These are phyloP conservation scores for Perizoma flavofasciatum DNA, from an alignment of 2,888 invertebrate species.

Conservation along the genomic window DNA sequence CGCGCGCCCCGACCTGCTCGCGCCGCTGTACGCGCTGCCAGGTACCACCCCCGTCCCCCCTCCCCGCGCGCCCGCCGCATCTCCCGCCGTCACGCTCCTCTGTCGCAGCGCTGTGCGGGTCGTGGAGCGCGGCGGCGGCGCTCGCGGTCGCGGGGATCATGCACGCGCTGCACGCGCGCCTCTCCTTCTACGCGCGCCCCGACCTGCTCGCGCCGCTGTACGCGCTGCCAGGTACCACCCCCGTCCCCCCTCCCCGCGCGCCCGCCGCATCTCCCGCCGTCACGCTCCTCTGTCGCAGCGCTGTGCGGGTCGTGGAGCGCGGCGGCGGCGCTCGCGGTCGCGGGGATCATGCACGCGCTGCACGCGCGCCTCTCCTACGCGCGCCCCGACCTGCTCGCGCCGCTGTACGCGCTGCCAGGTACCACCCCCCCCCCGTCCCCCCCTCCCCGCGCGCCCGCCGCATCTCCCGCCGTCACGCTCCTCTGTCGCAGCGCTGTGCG, in stretches of 20 bases:
- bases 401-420: slow-evolving; percentile 84
- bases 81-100: no score
- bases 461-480: no score
- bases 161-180: slow-evolving; percentile 66
- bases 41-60: slow-evolving; percentile 14
- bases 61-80: no score
- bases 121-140: slow-evolving; percentile 43
- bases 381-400: slow-evolving; percentile 87
- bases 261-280: no score
- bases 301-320: no score
- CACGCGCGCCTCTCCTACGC: slow-evolving; percentile 86
- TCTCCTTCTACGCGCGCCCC: slow-evolving; percentile 86
- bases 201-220: slow-evolving; percentile 89
- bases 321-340: slow-evolving; percentile 59
- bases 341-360: slow-evolving; percentile 42
- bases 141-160: slow-evolving; percentile 55
- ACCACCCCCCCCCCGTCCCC: neutral
- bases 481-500: no score
- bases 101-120: no score
- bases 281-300: no score
- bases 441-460: no score
- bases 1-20: slow-evolving; percentile 87
- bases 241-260: no score
- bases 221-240: slow-evolving; percentile 60
- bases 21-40: slow-evolving; percentile 86